Percentiles rank a stretch among this genome's conserved stretches.
These are phyloP conservation scores for Hylyphantes graminicola DNA, from an alignment of 1,140 invertebrate species.

Conservation along the genomic window DNA sequence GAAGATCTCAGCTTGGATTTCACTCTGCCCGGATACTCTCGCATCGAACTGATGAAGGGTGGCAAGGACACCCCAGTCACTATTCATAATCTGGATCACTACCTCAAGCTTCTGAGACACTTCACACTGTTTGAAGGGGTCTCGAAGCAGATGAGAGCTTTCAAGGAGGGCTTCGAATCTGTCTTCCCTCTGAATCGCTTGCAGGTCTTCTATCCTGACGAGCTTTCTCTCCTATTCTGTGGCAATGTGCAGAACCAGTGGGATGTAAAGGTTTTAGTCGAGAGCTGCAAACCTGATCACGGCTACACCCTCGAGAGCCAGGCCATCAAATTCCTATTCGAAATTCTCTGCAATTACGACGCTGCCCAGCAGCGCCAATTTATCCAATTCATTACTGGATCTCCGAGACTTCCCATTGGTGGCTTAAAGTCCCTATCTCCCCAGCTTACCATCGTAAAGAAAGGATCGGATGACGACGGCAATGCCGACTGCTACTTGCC, in stretches of 20 bases:
- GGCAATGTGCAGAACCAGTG: conserved; percentile 79
- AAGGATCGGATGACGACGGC: conserved; percentile 89
- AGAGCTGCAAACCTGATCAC: conserved; percentile 95
- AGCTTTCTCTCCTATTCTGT: conserved; percentile 81
- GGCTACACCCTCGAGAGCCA: conserved; percentile 95
- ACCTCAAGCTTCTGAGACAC: conserved; percentile 80
- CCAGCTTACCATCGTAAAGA: conserved; percentile 94
- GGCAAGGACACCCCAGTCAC: conserved; percentile 89
- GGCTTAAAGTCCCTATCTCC: conserved; percentile 96
- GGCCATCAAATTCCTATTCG: conserved; percentile 93
- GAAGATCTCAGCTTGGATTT: conserved; percentile 93
- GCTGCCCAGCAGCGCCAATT: conserved; percentile 93
- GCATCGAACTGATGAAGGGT: conserved; percentile 91
- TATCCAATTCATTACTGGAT: conserved; percentile 98
- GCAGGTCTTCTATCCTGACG: conserved; percentile 54
- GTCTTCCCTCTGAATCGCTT: conserved; percentile 78
- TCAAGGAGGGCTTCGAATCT: conserved; percentile 95
- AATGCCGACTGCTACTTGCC: conserved; percentile 96
- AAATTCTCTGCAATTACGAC: conserved; percentile 90
- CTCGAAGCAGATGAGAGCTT: conserved; percentile 92
- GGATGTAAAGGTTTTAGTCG: conserved; percentile 89
- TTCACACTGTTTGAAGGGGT: conserved; percentile 95
- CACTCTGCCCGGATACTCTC: conserved; percentile 87
- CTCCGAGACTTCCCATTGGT: conserved; percentile 95
- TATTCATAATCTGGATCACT: conserved; percentile 93